A percentile compares a stretch with the other conserved stretches of the same genome.
Conservation (phyloP, 1,140 invertebrate species). For the Brachionus asplanchnoidis region DNA sequence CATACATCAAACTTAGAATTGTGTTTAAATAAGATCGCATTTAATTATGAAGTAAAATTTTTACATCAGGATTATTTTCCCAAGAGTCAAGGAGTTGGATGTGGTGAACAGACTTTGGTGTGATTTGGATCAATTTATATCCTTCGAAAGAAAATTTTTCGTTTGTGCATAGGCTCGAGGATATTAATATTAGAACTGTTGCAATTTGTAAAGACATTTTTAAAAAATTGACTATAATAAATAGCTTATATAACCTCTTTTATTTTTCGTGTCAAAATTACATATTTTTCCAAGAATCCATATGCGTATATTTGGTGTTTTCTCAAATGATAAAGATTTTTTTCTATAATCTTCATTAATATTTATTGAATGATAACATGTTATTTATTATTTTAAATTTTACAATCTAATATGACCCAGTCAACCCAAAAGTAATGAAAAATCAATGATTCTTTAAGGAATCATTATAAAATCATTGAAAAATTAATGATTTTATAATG, state of each 20-base stretch:
- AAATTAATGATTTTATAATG: too few species aligned
- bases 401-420: too few species aligned
- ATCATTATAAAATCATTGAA: too few species aligned
- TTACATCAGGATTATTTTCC: background rate
- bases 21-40: background rate
- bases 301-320: background rate
- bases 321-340: background rate
- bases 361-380: background rate
- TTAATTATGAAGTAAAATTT: background rate
- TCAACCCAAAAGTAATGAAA: too few species aligned
- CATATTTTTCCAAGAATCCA: background rate
- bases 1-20: slow-evolving; percentile 16
- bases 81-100: background rate
- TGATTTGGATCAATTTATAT: background rate
- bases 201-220: background rate
- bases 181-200: background rate
- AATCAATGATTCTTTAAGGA: too few species aligned
- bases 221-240: background rate
- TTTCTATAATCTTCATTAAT: background rate
- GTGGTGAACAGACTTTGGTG: background rate
- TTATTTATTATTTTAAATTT: too few species aligned
- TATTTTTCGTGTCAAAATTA: background rate
- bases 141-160: background rate
- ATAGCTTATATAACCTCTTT: background rate
- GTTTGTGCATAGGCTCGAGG: background rate